These are phyloP conservation scores for Macrotis lagotis DNA, from an alignment of 2,113 vertebrate species.

Conservation along the genomic window DNA sequence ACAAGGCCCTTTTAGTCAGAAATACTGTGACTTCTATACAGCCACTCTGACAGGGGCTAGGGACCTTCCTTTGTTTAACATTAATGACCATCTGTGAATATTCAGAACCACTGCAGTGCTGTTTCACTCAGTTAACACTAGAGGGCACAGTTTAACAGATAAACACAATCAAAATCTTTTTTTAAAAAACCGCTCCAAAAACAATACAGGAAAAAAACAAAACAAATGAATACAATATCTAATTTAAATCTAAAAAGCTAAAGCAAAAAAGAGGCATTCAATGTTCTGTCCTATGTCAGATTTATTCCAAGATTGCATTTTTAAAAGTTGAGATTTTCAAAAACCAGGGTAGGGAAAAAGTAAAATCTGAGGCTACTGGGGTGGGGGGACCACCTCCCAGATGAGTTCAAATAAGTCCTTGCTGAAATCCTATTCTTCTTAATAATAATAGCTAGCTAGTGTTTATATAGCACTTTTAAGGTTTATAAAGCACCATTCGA, in stretches of 20 bases:
- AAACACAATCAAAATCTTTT: constrained; percentile 20
- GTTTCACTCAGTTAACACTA: constrained; percentile 69
- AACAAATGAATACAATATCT: background rate
- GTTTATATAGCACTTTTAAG: background rate
- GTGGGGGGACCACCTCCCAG: background rate
- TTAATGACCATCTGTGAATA: constrained; percentile 25
- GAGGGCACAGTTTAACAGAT: constrained; percentile 78
- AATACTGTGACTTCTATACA: background rate
- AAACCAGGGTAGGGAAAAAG: background rate
- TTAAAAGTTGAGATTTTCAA: background rate
- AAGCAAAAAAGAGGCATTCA: background rate
- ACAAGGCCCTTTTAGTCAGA: background rate
- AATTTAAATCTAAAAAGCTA: background rate
- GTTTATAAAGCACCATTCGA: background rate
- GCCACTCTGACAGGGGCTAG: background rate
- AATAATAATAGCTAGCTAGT: background rate
- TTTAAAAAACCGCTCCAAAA: background rate
- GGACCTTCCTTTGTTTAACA: constrained; percentile 12
- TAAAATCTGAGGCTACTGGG: background rate
- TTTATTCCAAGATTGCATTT: background rate
- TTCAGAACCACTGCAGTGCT: background rate
- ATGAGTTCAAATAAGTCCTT: background rate
- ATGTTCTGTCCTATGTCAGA: background rate
- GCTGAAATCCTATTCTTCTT: background rate
- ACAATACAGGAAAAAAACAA: background rate